Percentiles rank a stretch among this genome's conserved stretches.
Conservation (phyloP, 37 sponge, comb jelly and placozoan genomes). For the Eunapius fragilis region DNA sequence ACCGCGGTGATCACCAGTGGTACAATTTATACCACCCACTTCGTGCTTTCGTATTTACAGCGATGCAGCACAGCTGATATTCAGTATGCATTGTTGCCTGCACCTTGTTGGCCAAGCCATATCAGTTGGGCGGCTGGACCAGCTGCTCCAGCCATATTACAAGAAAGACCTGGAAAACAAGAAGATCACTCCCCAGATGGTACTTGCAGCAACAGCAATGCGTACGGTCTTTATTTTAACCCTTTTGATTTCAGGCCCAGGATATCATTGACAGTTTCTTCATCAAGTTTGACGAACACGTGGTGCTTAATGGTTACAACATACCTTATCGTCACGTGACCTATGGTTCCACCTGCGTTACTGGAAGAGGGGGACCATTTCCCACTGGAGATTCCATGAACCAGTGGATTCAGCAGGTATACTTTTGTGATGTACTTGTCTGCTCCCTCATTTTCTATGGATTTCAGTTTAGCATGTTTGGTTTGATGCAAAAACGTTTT, state of each 20-base stretch:
- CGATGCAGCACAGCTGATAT: constrained; percentile 55
- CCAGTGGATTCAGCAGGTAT: constrained; percentile 65
- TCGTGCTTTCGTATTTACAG: not conserved
- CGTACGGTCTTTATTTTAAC: not conserved
- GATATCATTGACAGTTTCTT: constrained; percentile 56
- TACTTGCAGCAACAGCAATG: not conserved
- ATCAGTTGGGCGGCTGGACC: constrained; percentile 51
- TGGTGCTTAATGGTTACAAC: constrained; percentile 42
- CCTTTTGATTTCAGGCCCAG: constrained; percentile 24
- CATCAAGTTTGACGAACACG: constrained; percentile 67
- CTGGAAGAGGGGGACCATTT: constrained; percentile 52
- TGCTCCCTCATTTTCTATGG: too few relatives aligned
- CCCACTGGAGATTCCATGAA: constrained; percentile 56
- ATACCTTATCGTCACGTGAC: constrained; percentile 44
- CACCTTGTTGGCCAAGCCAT: constrained; percentile 50
- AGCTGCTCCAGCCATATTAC: constrained; percentile 44
- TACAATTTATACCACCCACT: too few relatives aligned
- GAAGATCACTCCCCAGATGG: constrained; percentile 29
- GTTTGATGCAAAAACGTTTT: too few relatives aligned
- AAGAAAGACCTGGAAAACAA: constrained; percentile 2
- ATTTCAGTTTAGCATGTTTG: too few relatives aligned
- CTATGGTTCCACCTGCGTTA: constrained; percentile 45
- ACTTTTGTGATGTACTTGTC: not conserved
- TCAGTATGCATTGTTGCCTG: constrained; percentile 53
- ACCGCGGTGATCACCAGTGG: too few relatives aligned